phyloP scores from a whole-genome alignment of 2,888 invertebrate genomes.

The Brenthis ino region DNA sequence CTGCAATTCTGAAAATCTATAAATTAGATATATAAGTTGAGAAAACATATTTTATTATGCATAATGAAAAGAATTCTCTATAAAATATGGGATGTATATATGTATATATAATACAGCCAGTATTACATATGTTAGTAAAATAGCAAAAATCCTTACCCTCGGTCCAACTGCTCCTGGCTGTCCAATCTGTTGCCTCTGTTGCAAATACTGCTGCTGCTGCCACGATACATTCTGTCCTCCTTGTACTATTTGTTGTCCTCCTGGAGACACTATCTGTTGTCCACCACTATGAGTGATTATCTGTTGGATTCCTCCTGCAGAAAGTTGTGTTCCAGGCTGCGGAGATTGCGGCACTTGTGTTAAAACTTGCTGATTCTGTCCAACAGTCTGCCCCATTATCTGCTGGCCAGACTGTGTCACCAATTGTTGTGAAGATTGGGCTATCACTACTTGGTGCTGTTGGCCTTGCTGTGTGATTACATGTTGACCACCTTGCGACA shows the following conservation, averaged over 20 bases:
- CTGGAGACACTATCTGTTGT: constrained; percentile 75
- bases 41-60: too few relatives aligned
- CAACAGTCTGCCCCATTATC: constrained; percentile 69
- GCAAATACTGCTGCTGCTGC: constrained; percentile 78
- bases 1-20: too few relatives aligned
- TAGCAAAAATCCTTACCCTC: constrained; percentile 58
- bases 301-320: constrained; percentile 75
- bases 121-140: constrained; percentile 8
- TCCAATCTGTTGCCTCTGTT: constrained; percentile 76
- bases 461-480: constrained; percentile 76
- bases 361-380: constrained; percentile 69
- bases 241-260: constrained; percentile 73
- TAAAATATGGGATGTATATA: too few relatives aligned
- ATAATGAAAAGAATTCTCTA: too few relatives aligned
- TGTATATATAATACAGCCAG: too few relatives aligned
- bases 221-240: constrained; percentile 75
- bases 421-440: constrained; percentile 76
- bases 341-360: constrained; percentile 74
- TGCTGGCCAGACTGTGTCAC: constrained; percentile 76
- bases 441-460: constrained; percentile 76
- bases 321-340: constrained; percentile 61
- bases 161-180: constrained; percentile 79
- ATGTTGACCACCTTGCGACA: constrained; percentile 77
- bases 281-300: constrained; percentile 77
- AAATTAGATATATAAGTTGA: too few relatives aligned